Evolutionary conservation across 1,140 invertebrate species (phyloP), one percentile per base, ranked within the genome.

Genomic region (Diabrotica virgifera): DNA sequence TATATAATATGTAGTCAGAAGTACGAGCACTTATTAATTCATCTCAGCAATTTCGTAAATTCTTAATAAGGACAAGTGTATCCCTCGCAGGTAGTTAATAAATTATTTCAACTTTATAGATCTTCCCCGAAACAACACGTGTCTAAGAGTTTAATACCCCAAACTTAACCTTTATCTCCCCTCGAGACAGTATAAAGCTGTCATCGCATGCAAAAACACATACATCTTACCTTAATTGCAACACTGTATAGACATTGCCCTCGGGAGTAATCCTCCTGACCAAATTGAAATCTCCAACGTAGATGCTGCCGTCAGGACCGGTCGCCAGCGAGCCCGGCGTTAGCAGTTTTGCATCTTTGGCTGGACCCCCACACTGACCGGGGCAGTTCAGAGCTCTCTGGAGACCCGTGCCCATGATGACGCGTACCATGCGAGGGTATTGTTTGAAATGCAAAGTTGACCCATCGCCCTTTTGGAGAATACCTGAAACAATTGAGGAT

Each of bases 231-330:
- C 90, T 92, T 67, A 98, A 83, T 77, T 96, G 89, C n/a, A 98
- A 81, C 24, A 98, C 91, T 52, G 95, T 98, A 70, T 90, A 93
- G 24, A 98, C 93, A 72, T 88, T 89, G 74, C 94, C 94, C 75
- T 95, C 90, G 2, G 96, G 93, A 14, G 92, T 95, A 52, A 99
- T 90, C 73, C 95, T 86, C 38, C 97, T 85, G 36, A 99, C 92
- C 46, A 97, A 85, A 83, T 99, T 98, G 77, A 96, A 97, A 80
- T 99, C 97, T 0, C 95, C 97, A 7, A 99, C 93, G 78, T 97
- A 99, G 14, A 99, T 85, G 67, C 92, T 95, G 10, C 97, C 97
- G 83, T 99, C 97, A 6, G 95, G 91, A 13, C 95, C 96, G 35
- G 92, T 93, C 5, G 96, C 91, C 37, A 99, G 80, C 8, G 96